Base-by-base conservation (phyloP, 1,140 invertebrate species). In the Vanessa atalanta region DNA sequence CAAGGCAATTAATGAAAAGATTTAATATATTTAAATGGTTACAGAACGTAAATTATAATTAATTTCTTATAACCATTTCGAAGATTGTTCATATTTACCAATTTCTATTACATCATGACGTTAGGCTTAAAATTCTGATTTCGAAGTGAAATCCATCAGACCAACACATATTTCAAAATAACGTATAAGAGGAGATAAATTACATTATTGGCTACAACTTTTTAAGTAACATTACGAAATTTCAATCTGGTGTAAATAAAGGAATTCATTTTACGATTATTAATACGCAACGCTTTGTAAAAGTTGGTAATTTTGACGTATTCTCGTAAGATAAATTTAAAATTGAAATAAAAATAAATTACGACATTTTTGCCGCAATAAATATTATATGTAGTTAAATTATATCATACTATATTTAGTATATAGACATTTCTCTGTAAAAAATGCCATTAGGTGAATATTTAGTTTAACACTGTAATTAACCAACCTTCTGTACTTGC, bases 401-500 rank as follows among this genome's bases (percentile, higher is more conserved):
- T 43, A 43, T 9, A 43, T 43, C 9, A 43, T 43, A 8, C 7
- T 31, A 31, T 43, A 8, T 43, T 8, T 4, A 4, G 1, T 43
- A 8, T 5, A 43, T 43, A 43, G 37, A 43, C 7, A 43, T 43
- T 43, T 43, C 7, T 43, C 37, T 43, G 37, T 43, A 43, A 43
- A 20, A 57, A 57, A 57, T 43, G 37, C 8, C 23, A 57, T 57
- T 57, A 12, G 26, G 6, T 12, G 23, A 37, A n/a, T 37, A 61
- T 48, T 20, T 47, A 70, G 60, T 70, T 57, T 16, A 20, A 55
- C 23, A 16, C 43, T 69, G 53, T 47, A 63, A 57, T 60, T 47
- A 68, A 68, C 31, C 48, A 73, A 67, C 72, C 72, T 73, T 65
- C 65, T 68, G 72, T 47, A 60, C 67, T 65, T 71, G 47, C 69